Base-by-base conservation (phyloP, 1,140 invertebrate genomes). In the Trialeurodes vaporariorum region DNA sequence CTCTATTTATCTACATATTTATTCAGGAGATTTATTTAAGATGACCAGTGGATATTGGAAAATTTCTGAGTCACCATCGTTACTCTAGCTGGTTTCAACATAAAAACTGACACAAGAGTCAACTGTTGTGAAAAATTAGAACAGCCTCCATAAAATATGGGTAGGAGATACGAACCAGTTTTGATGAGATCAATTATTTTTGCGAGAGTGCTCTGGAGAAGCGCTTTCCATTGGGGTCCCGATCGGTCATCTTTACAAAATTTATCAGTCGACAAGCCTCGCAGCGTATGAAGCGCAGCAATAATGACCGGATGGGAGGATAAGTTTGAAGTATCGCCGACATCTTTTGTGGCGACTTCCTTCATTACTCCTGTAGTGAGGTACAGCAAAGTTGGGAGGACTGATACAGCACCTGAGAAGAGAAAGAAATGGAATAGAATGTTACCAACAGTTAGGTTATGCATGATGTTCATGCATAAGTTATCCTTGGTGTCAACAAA, bases 361-460 rank as follows among this genome's bases (percentile, higher is more conserved):
- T 87, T 85, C 23, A 98, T 83, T 2, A 98, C 87, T 69, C 93
- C 93, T 26, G 92, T 94, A 1, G 89, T 87, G 62, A 98, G 81
- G 77, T 93, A 95, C n/a, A 98, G 80, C 27, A 98, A 82, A 0
- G 94, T 94, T 24, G 96, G 96, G 27, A 98, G 81, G 69, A 98
- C 86, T 40, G 91, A 84, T 2, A 96, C 75, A 23, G 90, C 91
- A 49, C 92, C 91, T 88, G 76, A n/a, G 76, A 76, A 67, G 67
- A 71, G 40, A 64, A n/a, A 40, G 23, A 64, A 67, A 68, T 13
- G 12, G 49, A 12, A 58, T 13, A 12, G 12, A 58, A 58, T 58
- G 49, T n/a, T n/a, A n/a, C n/a, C n/a, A n/a, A n/a, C n/a, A n/a
- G n/a, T n/a, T n/a, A n/a, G n/a, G n/a, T n/a, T n/a, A n/a, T n/a